Conservation (phyloP, 2,797 vertebrate genomes). For the Pipistrellus pygmaeus region DNA sequence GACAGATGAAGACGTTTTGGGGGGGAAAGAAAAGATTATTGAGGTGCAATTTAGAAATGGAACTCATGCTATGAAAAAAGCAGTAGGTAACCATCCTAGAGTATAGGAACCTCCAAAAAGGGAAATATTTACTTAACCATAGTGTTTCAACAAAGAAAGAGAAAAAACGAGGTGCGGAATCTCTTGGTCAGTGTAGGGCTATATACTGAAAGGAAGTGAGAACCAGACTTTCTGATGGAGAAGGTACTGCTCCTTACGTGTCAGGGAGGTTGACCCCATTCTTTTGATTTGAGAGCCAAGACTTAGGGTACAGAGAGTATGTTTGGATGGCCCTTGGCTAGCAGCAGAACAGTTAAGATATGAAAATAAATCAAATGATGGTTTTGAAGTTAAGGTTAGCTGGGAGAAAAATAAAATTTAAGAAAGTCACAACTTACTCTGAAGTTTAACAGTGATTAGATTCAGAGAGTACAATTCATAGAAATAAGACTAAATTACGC, state of each 20-base stretch:
- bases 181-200: neutral
- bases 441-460: slow-evolving; percentile 18
- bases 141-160: neutral
- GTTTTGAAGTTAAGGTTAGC: slow-evolving; percentile 13
- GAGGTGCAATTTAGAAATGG: slow-evolving; percentile 54
- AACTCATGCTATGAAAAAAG: slow-evolving; percentile 24
- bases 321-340: neutral
- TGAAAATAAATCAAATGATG: neutral
- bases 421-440: slow-evolving; percentile 11
- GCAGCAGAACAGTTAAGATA: neutral
- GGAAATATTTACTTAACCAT: neutral
- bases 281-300: neutral
- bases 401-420: slow-evolving; percentile 46
- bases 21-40: slow-evolving; percentile 58
- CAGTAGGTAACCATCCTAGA: neutral
- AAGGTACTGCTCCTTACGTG: neutral
- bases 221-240: neutral
- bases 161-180: neutral
- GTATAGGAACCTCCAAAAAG: neutral
- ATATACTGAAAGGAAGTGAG: neutral
- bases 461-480: neutral
- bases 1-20: slow-evolving; percentile 74
- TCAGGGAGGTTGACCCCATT: neutral
- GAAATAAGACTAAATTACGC: slow-evolving; percentile 31
- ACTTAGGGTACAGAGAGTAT: neutral